phyloP scores from a whole-genome alignment of 2,888 invertebrate genomes.

The Salticus scenicus region DNA sequence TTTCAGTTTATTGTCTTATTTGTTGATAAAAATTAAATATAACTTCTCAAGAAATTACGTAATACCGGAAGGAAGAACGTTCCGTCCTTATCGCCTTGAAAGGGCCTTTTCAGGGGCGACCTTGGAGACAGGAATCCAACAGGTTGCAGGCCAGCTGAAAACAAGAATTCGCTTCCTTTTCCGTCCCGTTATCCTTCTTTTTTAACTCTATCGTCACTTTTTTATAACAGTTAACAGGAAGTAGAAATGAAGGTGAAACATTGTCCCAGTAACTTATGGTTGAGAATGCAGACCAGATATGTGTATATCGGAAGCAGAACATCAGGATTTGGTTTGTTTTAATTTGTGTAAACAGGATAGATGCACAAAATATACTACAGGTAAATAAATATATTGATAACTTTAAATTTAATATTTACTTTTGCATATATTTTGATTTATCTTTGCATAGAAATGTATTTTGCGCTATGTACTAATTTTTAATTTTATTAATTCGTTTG shows the following conservation, averaged over 20 bases:
- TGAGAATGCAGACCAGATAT: background rate
- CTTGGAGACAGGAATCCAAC: conserved; percentile 9
- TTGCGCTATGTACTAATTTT: no score
- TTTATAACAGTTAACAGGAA: background rate
- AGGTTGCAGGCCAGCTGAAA: conserved; percentile 3
- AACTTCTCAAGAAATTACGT: no score
- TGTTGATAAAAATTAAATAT: no score
- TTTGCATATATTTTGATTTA: no score
- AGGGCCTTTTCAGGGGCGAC: background rate
- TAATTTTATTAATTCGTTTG: no score
- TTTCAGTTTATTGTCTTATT: no score
- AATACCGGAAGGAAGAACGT: conserved; percentile 9
- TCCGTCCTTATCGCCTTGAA: background rate
- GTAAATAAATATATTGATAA: no score
- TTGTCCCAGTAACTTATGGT: conserved; percentile 4
- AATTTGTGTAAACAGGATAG: no score
- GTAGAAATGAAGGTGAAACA: conserved; percentile 13
- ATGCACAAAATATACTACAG: no score
- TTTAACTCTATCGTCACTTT: background rate
- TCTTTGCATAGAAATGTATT: no score
- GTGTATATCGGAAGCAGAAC: background rate
- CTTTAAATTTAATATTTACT: no score
- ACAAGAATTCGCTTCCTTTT: conserved; percentile 11
- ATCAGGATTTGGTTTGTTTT: no score
- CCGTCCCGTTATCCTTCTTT: background rate